Evolutionary conservation across 2,888 invertebrate species (phyloP), one percentile per base, ranked within the genome.

Genomic region (Timandra comae): DNA sequence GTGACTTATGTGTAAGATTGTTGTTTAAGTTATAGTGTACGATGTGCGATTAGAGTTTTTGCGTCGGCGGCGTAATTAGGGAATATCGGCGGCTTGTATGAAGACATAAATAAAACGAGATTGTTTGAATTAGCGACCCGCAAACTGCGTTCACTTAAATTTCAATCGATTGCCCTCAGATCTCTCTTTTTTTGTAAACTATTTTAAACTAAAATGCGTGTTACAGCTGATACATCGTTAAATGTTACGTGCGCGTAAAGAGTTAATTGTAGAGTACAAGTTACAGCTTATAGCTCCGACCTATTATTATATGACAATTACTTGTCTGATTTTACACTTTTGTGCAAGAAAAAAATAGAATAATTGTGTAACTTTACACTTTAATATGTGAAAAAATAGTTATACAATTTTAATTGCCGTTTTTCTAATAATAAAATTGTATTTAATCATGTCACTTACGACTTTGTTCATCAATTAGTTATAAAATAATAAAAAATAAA

Each of bases 51-150:
- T 82, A 81, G 77, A 70, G 82, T 85, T 85, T 85, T 85, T 85
- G 81, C 75, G 61, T 63, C 62, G 56, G 61, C 63, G 49, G 58
- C 70, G 77, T 85, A 85, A 85, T 85, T 85, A 84, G 80, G 80
- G 71, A 66, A 76, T 76, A 82, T 82, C 82, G 81, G 78, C 82
- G 82, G 80, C 71, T 56, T 63, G 78, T 84, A 85, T 85, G 82
- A 82, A 84, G 85, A 84, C 84, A 82, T 85, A 85, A 84, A 84
- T 84, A 81, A 85, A 80, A 66, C 50, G 71, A 63, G 72, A 66
- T 66, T 66, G 57, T 52, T 57, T 64, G 76, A 80, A 76, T 80
- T 76, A 78, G 79, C 74, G 58, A 57, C 56, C 52, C 41, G 55
- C 57, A 56, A 50, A 53, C 63, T 56, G 54, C 51, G 43, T 56